Evolutionary conservation across 1,140 invertebrate genomes (phyloP), one percentile per base, ranked within the genome.

Genomic region (Aphaenogaster rudis): DNA sequence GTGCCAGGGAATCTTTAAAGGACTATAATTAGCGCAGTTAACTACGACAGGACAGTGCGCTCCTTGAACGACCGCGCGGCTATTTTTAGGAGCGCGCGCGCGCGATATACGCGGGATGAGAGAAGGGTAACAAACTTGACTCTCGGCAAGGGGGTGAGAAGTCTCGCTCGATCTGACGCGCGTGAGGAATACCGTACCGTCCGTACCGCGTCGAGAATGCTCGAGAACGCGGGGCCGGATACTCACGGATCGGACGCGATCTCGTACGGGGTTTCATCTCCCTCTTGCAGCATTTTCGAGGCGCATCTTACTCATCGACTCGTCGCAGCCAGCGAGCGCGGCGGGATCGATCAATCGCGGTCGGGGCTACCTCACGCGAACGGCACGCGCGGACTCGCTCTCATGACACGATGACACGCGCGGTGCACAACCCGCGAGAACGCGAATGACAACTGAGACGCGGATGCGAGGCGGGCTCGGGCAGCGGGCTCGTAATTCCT

Each of bases 271-370:
- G 90, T 88, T 93, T 94, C 94, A 93, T 91, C 93, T 92, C 89
- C 92, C 79, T 93, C 92, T 90, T 94, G 94, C 94, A 94, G 94
- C 95, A 95, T 95, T 91, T 92, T 92, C 86, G 77, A 92, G 86
- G 92, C 69, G 92, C 94, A 94, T 95, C 66, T 93, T 95, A 94
- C 88, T 92, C 88, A 88, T 89, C 67, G 78, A 88, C 67, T n/a
- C 17, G 33, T 13, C 45, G 54, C 88, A 33, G 61, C 17, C 64
- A 77, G 66, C 33, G 11, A 50, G 15, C 21, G 48, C 54, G 48
- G 39, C 7, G 45, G 21, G 11, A 66, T 52, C 52, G 74, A 61
- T 9, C 3, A 36, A 64, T 76, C 42, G 78, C 9, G 48, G 11
- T 45, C 36, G 21, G 3, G 9, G 21, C 15, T 45, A 13, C 21